Base-by-base conservation (phyloP, 2,797 vertebrate species). In the Rhinoraja longicauda region DNA sequence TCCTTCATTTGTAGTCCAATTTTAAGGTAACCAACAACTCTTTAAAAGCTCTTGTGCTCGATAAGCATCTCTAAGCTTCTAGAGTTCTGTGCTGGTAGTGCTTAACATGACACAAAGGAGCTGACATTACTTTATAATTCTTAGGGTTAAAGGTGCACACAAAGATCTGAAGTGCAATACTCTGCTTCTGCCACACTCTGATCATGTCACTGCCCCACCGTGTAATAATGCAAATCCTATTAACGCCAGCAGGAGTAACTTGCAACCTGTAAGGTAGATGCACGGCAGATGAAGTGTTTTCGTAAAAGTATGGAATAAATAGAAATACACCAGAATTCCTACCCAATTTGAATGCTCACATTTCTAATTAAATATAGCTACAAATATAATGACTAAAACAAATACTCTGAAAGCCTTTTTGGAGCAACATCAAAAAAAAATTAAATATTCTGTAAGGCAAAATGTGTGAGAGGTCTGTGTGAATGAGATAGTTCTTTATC, bases 391-490 rank as follows among this genome's bases (percentile, higher is more conserved):
- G 70, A 90, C 88, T 90, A 90, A 90, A 90, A 90, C 88, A 90
- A 90, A 90, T 70, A 70, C 62, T 84, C 81, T 21, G 32, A 70
- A 90, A 90, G n/a, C 88, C 32, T 90, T 90, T 67, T 70, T 90
- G 88, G 88, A 90, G 32, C 32, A 90, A 90, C 59, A 90, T 90
- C 88, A 90, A 90, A 64, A 90, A 90, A 70, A 39, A 90, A 39
- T n/a, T 90, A 90, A 70, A 90, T 70, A 90, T 90, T 90, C 64
- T 39, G 64, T 17, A 70, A 90, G 88, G 88, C n/a, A 70, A 90
- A 90, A 90, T 39, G n/a, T 90, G 88, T 39, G 64, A 90, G 88
- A 90, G 88, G 88, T 90, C 88, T 90, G 88, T 90, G 88, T 90
- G 88, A 90, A 64, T 67, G 88, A 90, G 88, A 90, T 90, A 90